Evolutionary conservation across 2,888 invertebrate species (phyloP).

Genomic region (Vanessa cardui): DNA sequence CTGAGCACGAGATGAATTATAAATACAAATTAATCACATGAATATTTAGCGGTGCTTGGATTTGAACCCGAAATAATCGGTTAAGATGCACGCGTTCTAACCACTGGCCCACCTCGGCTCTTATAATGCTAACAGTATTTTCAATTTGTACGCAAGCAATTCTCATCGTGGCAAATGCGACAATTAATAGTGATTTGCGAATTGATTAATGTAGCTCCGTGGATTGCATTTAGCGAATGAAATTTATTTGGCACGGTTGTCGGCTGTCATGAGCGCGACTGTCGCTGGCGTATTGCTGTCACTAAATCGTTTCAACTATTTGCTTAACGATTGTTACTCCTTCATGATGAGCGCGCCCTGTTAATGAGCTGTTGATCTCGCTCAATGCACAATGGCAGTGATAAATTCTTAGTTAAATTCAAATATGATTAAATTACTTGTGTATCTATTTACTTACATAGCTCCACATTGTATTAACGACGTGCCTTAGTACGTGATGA

Average conservation of each 20-base stretch:
- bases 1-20: no score
- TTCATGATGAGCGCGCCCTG: slow-evolving; percentile 14
- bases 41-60: no score
- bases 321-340: slow-evolving; percentile 29
- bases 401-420: neutral
- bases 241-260: slow-evolving; percentile 24
- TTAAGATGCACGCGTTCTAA: no score
- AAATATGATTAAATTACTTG: neutral
- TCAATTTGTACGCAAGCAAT: neutral
- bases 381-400: neutral
- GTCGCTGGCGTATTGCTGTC: slow-evolving; percentile 23
- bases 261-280: slow-evolving; percentile 15
- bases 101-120: no score
- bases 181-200: slow-evolving; percentile 18
- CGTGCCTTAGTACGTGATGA: no score
- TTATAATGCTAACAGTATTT: neutral
- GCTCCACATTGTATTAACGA: no score
- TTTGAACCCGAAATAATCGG: no score
- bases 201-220: slow-evolving; percentile 25
- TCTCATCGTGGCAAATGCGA: slow-evolving; percentile 6
- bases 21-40: no score
- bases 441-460: neutral
- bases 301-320: slow-evolving; percentile 25
- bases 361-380: slow-evolving; percentile 15
- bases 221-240: slow-evolving; percentile 18